Percentiles rank a stretch among this genome's conserved stretches.
These are phyloP conservation scores for Cossypha caffra DNA, from an alignment of 2,797 vertebrate genomes.

Conservation along the genomic window DNA sequence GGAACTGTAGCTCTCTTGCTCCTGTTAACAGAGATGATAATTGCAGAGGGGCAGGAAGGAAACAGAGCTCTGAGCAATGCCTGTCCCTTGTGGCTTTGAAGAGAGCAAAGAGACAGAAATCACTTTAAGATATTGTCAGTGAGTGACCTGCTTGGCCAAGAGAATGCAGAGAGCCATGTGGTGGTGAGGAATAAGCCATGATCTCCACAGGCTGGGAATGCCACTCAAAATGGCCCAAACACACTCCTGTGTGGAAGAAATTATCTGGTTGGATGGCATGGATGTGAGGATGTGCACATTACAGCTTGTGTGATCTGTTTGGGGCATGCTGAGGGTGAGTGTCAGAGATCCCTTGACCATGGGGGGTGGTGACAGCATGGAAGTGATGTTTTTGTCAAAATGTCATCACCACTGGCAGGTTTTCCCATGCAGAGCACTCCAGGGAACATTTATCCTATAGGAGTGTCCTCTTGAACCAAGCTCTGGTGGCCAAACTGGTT, in stretches of 20 bases:
- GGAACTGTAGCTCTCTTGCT: background rate
- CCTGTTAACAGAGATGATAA: background rate
- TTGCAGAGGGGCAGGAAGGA: background rate
- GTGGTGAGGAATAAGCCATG: background rate
- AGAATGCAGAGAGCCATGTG: background rate
- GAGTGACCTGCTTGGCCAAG: background rate
- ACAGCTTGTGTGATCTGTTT: background rate
- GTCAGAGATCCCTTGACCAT: background rate
- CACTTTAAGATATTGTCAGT: rapidly evolving
- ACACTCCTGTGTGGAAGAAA: background rate
- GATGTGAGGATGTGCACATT: rapidly evolving
- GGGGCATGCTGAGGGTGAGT: background rate
- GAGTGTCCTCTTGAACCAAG: background rate
- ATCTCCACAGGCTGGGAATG: background rate
- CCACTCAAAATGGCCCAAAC: background rate
- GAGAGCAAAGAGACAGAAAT: background rate
- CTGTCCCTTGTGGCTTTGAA: background rate
- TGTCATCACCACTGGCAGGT: rapidly evolving
- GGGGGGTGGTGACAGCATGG: background rate
- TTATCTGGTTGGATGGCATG: background rate
- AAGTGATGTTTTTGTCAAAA: background rate
- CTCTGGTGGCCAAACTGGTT: background rate
- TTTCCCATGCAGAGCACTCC: background rate
- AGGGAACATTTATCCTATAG: background rate
- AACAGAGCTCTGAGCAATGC: background rate